Evolutionary conservation across 2,113 vertebrate genomes (phyloP).

Genomic region (Camelus bactrianus): DNA sequence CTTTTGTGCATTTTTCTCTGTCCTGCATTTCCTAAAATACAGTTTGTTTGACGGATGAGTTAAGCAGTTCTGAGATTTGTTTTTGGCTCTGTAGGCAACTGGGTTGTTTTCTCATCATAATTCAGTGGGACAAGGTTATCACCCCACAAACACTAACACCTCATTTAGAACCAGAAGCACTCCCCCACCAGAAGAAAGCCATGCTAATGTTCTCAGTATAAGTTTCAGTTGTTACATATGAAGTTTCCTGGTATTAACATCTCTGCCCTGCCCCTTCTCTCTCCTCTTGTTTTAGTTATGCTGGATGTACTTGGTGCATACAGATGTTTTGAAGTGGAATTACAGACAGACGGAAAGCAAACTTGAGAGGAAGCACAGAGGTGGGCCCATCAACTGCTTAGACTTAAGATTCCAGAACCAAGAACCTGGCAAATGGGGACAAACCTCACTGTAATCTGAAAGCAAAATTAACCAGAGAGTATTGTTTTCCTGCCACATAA

Average conservation of each 20-base stretch:
- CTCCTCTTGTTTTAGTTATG: neutral
- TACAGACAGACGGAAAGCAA: neutral
- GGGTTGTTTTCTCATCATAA: slow-evolving; percentile 86
- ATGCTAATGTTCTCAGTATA: slow-evolving; percentile 67
- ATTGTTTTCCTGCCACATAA: neutral
- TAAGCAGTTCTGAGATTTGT: slow-evolving; percentile 86
- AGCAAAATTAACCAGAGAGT: slow-evolving; percentile 9
- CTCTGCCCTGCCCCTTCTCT: slow-evolving; percentile 15
- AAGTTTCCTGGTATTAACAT: slow-evolving; percentile 51
- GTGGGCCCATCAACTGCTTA: neutral
- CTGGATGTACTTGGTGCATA: neutral
- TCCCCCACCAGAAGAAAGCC: slow-evolving; percentile 64
- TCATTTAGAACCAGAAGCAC: slow-evolving; percentile 83
- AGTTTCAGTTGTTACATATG: slow-evolving; percentile 57
- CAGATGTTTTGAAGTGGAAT: neutral
- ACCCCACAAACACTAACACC: slow-evolving; percentile 87
- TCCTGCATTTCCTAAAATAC: slow-evolving; percentile 87
- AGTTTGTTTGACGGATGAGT: slow-evolving; percentile 87
- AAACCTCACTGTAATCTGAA: neutral
- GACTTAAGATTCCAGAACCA: neutral
- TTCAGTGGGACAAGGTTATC: slow-evolving; percentile 89
- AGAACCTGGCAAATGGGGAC: neutral
- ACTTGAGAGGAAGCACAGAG: neutral
- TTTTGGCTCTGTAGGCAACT: slow-evolving; percentile 85
- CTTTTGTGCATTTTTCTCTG: slow-evolving; percentile 86